Percentiles rank a stretch among this genome's conserved stretches.
phyloP scores from a whole-genome alignment of 1,140 invertebrate species.

The Aphaenogaster rudis region DNA sequence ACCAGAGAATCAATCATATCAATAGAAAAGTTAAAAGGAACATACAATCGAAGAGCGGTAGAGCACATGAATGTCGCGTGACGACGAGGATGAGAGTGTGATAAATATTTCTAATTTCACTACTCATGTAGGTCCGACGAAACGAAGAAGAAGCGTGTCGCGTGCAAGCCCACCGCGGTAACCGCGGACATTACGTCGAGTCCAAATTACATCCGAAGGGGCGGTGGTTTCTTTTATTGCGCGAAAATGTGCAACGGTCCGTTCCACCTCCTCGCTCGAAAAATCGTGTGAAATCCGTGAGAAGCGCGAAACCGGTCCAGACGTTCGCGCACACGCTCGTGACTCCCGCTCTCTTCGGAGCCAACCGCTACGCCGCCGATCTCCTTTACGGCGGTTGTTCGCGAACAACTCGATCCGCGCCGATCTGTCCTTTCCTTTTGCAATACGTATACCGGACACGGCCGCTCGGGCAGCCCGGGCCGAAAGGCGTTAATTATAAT shows the following conservation, averaged over 20 bases:
- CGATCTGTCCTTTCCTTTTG: conserved; percentile 77
- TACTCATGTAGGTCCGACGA: neutral
- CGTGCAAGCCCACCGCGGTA: conserved; percentile 3
- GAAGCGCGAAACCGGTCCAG: conserved; percentile 66
- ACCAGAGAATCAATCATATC: no score
- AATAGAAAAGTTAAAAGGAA: no score
- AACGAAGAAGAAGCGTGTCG: conserved; percentile 6
- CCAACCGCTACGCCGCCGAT: conserved; percentile 32
- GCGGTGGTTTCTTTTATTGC: conserved; percentile 43
- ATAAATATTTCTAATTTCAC: neutral
- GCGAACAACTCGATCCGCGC: conserved; percentile 62
- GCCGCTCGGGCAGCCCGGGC: conserved; percentile 69
- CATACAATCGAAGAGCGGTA: no score
- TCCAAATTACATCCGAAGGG: conserved; percentile 24
- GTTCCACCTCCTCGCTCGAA: conserved; percentile 19
- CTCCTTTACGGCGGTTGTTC: conserved; percentile 57
- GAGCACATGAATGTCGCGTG: no score
- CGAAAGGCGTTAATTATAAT: conserved; percentile 87
- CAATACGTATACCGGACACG: conserved; percentile 56
- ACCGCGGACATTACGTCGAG: neutral
- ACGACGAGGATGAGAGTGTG: no score
- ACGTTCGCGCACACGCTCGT: conserved; percentile 18
- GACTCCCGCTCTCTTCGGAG: conserved; percentile 21
- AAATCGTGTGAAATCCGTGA: conserved; percentile 53
- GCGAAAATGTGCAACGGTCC: conserved; percentile 37